Evolutionary conservation across 1,140 invertebrate genomes (phyloP), one percentile per base, ranked within the genome.

Genomic region (Paraescarpia echinospica): DNA sequence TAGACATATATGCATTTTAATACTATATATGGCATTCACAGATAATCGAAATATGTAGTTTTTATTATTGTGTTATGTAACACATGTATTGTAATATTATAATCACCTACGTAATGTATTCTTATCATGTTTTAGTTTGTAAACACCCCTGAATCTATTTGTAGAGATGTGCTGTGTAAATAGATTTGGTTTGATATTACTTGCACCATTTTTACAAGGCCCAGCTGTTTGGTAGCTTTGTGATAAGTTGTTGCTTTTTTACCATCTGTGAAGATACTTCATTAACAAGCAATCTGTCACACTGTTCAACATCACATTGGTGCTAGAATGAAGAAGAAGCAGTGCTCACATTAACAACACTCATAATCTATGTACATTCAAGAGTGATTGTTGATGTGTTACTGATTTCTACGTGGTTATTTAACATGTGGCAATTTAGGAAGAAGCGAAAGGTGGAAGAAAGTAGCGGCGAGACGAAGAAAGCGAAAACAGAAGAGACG

Each of bases 401-500:
- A 89, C 89, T 89, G 89, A 34, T 18, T 18, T 90, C 14, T 90
- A 31, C 0, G 18, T 90, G 35, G 89, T 31, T 22, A 34, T 90
- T 90, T 22, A 12, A 34, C 33, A n/a, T n/a, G n/a, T 77, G 9
- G 14, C 59, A 77, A 27, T 35, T 33, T 92, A 95, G 94, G 31
- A 95, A 94, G 89, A 96, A 96, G 92, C 95, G 95, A 93, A 95
- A 96, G 93, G 94, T 89, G 9, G 41, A 35, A 31, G 94, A 93
- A 9, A 92, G 91, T 33, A 91, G 35, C n/a, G 90, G 18, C 5
- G 90, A 89, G 93, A 77, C 93, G 1, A 96, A 96, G 93, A 96
- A 96, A 92, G 90, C 92, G 33, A 96, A 96, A 94, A 95, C 94
- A 92, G 95, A 95, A 91, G 94, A 95, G 90, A 94, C 94, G n/a